Evolutionary conservation across 2,113 vertebrate species (phyloP), one percentile per base, ranked within the genome.

Genomic region (Heloderma charlesbogerti): DNA sequence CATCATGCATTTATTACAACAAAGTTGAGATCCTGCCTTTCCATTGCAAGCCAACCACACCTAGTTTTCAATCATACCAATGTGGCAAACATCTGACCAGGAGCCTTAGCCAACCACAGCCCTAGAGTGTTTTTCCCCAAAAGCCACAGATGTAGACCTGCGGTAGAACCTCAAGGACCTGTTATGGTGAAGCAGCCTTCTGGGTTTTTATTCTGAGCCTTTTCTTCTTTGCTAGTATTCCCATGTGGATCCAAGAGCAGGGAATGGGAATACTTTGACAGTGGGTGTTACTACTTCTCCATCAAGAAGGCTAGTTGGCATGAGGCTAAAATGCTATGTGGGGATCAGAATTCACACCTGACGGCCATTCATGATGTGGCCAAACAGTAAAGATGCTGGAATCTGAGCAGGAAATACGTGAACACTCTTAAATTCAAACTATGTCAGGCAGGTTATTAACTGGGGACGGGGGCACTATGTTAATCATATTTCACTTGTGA

Each of bases 241-340:
- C 93, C 92, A 34, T 94, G 93, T 0, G 93, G 93, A 0, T 63
- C 90, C 0, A 0, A 9, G 0, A 51, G 90, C 84, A 60, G 92
- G 31, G 90, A 92, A 27, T 95, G 95, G 95, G 91, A 90, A 88
- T 91, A 94, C 3, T 95, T 95, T 0, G 89, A 77, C 0, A 90
- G 92, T 0, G 90, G 91, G 22, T 95, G 94, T 18, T 95, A 95
- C 31, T 95, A 75, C 66, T 91, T 95, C 84, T 93, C 92, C 15
- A 2, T 91, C 0, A 10, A 1, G 3, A n/a, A 66, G 1, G 37
- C 0, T 8, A 83, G 13, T 31, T 95, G 95, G 95, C 0, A 87
- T 67, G 84, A 84, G 27, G 93, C 90, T 0, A 90, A 91, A 74
- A 37, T 34, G 2, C 34, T 27, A 13, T 95, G 95, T 1, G 78